These are phyloP conservation scores for Puma concolor DNA, from an alignment of 2,113 vertebrate species.

Conservation along the genomic window DNA sequence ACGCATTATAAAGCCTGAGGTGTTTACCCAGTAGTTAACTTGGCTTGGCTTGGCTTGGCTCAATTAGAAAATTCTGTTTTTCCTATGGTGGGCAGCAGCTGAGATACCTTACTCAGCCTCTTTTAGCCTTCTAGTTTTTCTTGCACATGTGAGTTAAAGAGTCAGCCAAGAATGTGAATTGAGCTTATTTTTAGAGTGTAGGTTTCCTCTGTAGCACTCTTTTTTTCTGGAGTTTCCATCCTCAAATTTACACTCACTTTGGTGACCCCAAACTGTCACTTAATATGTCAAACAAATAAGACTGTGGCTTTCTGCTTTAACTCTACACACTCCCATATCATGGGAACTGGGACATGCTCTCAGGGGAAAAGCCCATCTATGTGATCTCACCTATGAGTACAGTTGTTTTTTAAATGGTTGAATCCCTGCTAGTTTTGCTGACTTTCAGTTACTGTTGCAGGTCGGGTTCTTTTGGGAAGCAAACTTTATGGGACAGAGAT, in stretches of 20 bases:
- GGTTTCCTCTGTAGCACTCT: background rate
- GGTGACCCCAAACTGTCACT: background rate
- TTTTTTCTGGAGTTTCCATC: background rate
- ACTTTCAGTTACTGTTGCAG: background rate
- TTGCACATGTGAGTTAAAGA: background rate
- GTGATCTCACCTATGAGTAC: background rate
- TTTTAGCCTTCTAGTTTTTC: background rate
- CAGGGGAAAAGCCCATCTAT: too few relatives aligned
- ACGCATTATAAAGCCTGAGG: background rate
- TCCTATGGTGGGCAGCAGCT: background rate
- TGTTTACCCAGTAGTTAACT: background rate
- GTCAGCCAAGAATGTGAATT: background rate
- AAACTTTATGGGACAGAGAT: background rate
- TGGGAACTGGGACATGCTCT: background rate
- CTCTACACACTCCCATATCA: background rate
- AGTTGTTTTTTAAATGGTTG: background rate
- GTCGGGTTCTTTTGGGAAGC: background rate
- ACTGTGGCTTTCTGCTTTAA: background rate
- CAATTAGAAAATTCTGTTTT: background rate
- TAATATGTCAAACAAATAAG: background rate
- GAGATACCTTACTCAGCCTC: background rate
- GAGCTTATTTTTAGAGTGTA: background rate
- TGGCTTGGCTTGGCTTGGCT: background rate
- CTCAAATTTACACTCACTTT: background rate
- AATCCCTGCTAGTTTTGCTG: background rate